phyloP scores from a whole-genome alignment of 2,113 vertebrate species.

The Ceratotherium simum region DNA sequence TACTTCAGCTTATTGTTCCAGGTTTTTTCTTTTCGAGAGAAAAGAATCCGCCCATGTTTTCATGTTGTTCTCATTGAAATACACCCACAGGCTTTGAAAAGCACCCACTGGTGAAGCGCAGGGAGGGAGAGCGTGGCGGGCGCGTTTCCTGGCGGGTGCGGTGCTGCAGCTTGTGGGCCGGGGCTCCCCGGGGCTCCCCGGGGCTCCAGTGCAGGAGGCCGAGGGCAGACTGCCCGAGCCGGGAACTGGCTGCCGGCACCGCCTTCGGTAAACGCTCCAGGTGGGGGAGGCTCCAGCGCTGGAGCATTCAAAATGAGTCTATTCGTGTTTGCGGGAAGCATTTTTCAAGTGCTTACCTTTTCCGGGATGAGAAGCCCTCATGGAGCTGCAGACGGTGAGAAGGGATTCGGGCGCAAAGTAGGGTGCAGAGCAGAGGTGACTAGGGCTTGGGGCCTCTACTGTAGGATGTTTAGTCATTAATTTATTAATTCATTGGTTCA shows the following conservation, averaged over 20 bases:
- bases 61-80: constrained; percentile 81
- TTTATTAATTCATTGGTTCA: neutral
- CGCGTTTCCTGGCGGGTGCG: neutral
- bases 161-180: neutral
- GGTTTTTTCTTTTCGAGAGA: constrained; percentile 72
- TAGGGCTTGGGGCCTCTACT: neutral
- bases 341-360: neutral
- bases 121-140: neutral
- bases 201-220: neutral
- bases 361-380: neutral
- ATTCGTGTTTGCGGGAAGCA: neutral
- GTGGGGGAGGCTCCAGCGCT: neutral
- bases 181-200: neutral
- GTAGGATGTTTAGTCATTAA: neutral
- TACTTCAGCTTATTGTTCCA: constrained; percentile 76
- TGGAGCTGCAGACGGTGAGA: neutral
- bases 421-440: neutral
- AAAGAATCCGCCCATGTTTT: constrained; percentile 81
- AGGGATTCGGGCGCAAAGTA: neutral
- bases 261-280: neutral
- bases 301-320: neutral
- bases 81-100: constrained; percentile 76
- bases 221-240: neutral
- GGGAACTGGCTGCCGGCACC: neutral
- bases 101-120: constrained; percentile 65